Conservation (phyloP, 2,797 vertebrate species). For the Threskiornis aethiopicus region DNA sequence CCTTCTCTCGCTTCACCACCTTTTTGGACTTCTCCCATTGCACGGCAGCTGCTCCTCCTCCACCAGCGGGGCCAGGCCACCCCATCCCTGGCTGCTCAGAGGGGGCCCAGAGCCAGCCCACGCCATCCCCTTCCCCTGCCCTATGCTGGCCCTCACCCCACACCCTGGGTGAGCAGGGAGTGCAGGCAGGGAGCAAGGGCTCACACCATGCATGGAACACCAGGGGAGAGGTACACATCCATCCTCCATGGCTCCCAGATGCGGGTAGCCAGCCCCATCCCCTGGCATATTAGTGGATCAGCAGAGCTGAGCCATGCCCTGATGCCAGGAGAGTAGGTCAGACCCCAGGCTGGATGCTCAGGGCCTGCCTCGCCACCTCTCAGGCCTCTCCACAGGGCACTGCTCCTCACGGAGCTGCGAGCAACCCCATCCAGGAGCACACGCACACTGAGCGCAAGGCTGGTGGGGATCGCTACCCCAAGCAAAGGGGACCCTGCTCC, state of each 20-base stretch:
- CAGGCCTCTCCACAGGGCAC: neutral
- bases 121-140: neutral
- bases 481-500: neutral
- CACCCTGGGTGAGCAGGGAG: neutral
- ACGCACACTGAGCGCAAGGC: neutral
- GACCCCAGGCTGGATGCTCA: neutral
- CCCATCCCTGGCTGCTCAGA: neutral
- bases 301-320: neutral
- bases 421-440: neutral
- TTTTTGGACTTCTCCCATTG: neutral
- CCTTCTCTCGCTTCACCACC: neutral
- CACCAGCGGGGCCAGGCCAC: neutral
- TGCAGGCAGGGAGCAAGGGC: neutral
- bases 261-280: neutral
- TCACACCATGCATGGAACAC: accelerated
- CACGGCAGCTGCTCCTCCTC: neutral
- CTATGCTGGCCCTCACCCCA: neutral
- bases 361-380: neutral
- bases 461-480: neutral
- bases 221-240: neutral
- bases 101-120: neutral
- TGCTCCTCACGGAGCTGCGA: neutral
- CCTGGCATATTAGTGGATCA: accelerated
- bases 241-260: neutral
- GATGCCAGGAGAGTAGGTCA: neutral